Evolutionary conservation across 2,888 invertebrate species (phyloP).

Genomic region (Cataglyphis albicans): DNA sequence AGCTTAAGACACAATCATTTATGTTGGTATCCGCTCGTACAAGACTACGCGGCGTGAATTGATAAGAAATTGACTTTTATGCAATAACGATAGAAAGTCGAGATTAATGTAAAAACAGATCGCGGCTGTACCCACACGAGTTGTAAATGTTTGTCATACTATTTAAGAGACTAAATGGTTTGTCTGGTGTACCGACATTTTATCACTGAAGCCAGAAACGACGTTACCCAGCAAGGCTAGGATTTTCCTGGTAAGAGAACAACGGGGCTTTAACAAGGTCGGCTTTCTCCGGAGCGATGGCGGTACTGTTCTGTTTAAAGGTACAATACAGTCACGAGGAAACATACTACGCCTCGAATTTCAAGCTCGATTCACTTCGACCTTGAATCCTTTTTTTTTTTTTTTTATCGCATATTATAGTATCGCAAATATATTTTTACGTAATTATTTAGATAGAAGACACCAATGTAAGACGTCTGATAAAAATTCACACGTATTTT

Average conservation of each 20-base stretch:
- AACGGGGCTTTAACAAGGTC: background rate
- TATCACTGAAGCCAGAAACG: constrained; percentile 24
- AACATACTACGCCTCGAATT: background rate
- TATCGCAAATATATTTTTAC: background rate
- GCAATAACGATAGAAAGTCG: constrained; percentile 25
- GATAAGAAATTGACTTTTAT: constrained; percentile 30
- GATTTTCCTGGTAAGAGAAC: constrained; percentile 32
- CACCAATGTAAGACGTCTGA: background rate
- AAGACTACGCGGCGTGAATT: background rate
- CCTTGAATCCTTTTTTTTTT: background rate
- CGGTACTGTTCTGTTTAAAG: constrained; percentile 26
- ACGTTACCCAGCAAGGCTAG: constrained; percentile 26
- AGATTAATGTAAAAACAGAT: background rate
- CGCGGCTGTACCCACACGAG: background rate
- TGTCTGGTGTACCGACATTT: constrained; percentile 13
- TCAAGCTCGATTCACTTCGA: background rate
- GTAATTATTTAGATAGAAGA: background rate
- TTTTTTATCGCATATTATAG: too few relatives aligned
- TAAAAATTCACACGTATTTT: background rate
- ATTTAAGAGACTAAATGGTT: background rate
- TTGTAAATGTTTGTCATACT: background rate
- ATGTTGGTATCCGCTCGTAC: background rate
- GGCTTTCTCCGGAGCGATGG: constrained; percentile 25
- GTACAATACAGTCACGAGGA: constrained; percentile 4
- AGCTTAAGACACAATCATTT: constrained; percentile 26